Evolutionary conservation across 2,888 invertebrate genomes (phyloP).

Genomic region (Empis livida): DNA sequence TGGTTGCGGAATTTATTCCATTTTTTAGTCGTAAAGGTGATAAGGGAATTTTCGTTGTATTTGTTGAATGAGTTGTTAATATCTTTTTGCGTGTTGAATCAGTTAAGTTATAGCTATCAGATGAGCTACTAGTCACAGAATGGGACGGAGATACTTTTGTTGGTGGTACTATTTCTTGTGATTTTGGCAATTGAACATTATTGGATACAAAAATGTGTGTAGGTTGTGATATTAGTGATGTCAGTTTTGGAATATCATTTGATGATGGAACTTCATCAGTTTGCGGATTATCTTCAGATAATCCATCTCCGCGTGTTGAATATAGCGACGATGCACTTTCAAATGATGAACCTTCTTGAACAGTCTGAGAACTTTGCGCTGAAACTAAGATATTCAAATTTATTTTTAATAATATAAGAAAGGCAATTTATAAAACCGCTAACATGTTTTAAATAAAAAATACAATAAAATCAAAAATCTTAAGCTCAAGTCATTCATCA

Average conservation of each 20-base stretch:
- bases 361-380: slow-evolving; percentile 38
- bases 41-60: neutral
- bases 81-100: slow-evolving; percentile 17
- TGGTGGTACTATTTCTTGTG: slow-evolving; percentile 3
- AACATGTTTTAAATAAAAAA: neutral
- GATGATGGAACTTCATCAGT: slow-evolving; percentile 24
- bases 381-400: slow-evolving; percentile 20
- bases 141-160: slow-evolving; percentile 38
- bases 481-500: slow-evolving; percentile 25
- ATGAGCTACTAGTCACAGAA: slow-evolving; percentile 44
- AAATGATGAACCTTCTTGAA: slow-evolving; percentile 71
- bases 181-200: slow-evolving; percentile 3
- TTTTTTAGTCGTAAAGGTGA: slow-evolving; percentile 7
- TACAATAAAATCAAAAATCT: neutral
- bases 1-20: slow-evolving; percentile 6
- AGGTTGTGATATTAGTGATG: neutral
- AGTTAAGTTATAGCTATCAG: slow-evolving; percentile 43
- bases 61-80: slow-evolving; percentile 3
- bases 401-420: neutral
- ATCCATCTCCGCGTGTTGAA: slow-evolving; percentile 60
- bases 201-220: neutral
- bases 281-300: slow-evolving; percentile 48
- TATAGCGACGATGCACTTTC: slow-evolving; percentile 75
- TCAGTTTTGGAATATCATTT: neutral
- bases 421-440: neutral